Evolutionary conservation across 2,797 vertebrate genomes (phyloP).

Genomic region (Monodelphis domestica): DNA sequence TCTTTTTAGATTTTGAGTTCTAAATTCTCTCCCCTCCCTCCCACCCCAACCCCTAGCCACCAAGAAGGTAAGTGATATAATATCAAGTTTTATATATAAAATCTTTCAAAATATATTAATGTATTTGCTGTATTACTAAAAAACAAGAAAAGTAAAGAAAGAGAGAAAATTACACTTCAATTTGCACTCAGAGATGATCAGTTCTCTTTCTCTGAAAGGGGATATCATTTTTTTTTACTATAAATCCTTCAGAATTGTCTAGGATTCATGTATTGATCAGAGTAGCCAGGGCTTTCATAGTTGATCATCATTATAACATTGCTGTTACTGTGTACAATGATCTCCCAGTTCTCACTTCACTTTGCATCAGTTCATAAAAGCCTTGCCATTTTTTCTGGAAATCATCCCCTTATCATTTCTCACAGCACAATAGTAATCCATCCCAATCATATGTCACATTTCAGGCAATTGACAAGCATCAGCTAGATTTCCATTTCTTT

Average conservation of each 20-base stretch:
- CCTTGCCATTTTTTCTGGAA: not conserved
- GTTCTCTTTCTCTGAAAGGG: not conserved
- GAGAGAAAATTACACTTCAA: not conserved
- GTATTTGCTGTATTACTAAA: not conserved
- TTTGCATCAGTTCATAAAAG: not conserved
- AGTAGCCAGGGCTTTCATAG: not conserved
- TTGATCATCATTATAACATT: not conserved
- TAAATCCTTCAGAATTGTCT: not conserved
- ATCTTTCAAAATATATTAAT: not conserved
- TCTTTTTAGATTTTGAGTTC: not conserved
- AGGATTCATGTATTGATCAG: not conserved
- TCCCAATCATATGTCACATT: not conserved
- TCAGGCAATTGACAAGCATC: not conserved
- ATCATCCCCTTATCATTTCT: not conserved
- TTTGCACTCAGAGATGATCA: not conserved
- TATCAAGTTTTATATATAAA: not conserved
- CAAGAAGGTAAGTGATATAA: not conserved
- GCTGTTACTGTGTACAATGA: not conserved
- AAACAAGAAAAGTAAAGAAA: not conserved
- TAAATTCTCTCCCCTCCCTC: not conserved
- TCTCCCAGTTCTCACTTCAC: not conserved
- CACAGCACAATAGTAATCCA: not conserved
- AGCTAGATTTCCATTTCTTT: not conserved
- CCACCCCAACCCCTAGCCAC: not conserved
- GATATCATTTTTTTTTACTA: not conserved